A percentile compares a stretch with the other conserved stretches of the same genome.
Evolutionary conservation across 2,797 vertebrate genomes (phyloP).

Genomic region (Gambelia wislizenii): DNA sequence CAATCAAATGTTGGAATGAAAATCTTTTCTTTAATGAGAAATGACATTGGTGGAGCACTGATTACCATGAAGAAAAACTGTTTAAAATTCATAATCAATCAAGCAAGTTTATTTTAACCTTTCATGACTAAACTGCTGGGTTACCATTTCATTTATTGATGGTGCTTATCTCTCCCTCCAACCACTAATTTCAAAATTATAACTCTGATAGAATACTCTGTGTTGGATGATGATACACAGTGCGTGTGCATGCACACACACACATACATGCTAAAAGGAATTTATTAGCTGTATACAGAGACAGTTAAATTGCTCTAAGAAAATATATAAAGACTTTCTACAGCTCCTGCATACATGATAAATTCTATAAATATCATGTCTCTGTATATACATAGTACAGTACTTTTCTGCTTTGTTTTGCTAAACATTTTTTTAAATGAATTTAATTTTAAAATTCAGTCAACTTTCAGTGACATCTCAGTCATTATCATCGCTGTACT

Average conservation of each 20-base stretch:
- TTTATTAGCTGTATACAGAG: conserved; percentile 60
- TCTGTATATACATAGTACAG: not conserved
- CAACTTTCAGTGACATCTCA: conserved; percentile 6
- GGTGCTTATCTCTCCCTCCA: conserved; percentile 75
- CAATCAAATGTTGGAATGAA: conserved; percentile 84
- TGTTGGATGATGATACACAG: conserved; percentile 64
- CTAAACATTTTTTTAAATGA: not conserved
- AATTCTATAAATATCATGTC: not conserved
- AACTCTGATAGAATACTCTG: conserved; percentile 73
- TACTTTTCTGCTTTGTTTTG: not conserved
- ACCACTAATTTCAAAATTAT: conserved; percentile 81
- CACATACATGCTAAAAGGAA: conserved; percentile 67
- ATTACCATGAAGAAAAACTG: conserved; percentile 85
- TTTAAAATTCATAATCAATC: conserved; percentile 88
- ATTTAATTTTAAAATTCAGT: conserved; percentile 24
- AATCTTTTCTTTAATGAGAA: conserved; percentile 86
- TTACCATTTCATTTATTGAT: conserved; percentile 80
- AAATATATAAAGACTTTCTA: conserved; percentile 46
- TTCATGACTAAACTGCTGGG: conserved; percentile 79
- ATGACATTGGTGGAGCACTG: conserved; percentile 82
- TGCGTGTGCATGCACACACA: not conserved
- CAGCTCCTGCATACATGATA: conserved; percentile 57
- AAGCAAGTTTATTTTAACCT: conserved; percentile 86
- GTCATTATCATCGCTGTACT: not conserved
- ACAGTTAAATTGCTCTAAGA: not conserved